A percentile compares a stretch with the other conserved stretches of the same genome.
These are phyloP conservation scores for Nautilus pompilius DNA, from an alignment of 1,140 invertebrate genomes.

Conservation along the genomic window DNA sequence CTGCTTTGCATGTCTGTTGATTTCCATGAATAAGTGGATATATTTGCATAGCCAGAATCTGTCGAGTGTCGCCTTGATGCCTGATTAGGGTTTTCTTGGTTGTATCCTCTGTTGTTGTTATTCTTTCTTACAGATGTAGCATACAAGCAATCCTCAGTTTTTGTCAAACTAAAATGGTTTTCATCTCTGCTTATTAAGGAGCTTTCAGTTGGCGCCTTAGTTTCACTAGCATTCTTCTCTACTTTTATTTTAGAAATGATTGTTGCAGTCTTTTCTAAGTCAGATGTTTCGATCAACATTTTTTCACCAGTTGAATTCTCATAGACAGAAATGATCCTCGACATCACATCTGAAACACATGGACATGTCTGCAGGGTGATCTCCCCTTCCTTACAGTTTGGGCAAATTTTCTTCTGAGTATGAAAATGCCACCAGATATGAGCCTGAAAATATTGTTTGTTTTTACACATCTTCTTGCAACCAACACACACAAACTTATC, in stretches of 20 bases:
- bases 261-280: neutral
- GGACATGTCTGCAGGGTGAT: neutral
- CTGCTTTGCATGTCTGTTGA: neutral
- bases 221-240: neutral
- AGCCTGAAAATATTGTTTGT: neutral
- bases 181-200: neutral
- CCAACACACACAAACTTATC: neutral
- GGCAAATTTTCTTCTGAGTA: neutral
- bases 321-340: too few species aligned
- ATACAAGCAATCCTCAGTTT: neutral
- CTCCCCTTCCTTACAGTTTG: neutral
- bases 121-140: neutral
- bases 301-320: too few species aligned
- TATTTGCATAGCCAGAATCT: neutral
- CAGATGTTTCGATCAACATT: too few species aligned
- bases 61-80: neutral
- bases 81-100: neutral
- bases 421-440: conserved; percentile 3
- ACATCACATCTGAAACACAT: neutral
- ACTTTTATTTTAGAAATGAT: neutral
- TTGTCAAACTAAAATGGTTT: neutral
- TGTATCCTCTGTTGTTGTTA: neutral
- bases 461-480: neutral
- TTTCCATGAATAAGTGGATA: neutral
- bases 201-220: neutral